phyloP scores from a whole-genome alignment of 2,797 vertebrate genomes.

The Coranthus polyacanthus region DNA sequence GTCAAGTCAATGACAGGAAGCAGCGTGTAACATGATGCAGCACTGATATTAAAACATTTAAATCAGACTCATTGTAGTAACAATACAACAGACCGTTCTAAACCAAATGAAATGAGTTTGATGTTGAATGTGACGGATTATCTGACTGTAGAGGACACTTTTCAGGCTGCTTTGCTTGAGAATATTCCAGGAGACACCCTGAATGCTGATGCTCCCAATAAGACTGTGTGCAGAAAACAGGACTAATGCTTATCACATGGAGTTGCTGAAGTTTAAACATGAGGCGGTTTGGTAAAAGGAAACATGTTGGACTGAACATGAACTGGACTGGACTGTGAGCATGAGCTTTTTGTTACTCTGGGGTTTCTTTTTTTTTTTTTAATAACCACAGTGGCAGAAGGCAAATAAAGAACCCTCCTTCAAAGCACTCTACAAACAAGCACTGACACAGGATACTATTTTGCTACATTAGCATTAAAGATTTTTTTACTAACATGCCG shows the following conservation, averaged over 20 bases:
- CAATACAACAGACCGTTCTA: constrained; percentile 21
- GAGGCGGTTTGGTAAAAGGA: not conserved
- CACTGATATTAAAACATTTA: constrained; percentile 8
- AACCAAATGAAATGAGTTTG: constrained; percentile 48
- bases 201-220: not conserved
- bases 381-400: not conserved
- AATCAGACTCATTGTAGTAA: constrained; percentile 17
- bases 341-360: constrained; percentile 11
- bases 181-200: too few species aligned
- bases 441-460: constrained; percentile 74
- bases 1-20: constrained; percentile 30
- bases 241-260: constrained; percentile 4
- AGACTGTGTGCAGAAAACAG: constrained; percentile 1
- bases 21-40: constrained; percentile 6
- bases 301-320: not conserved
- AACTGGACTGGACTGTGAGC: not conserved
- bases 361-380: not conserved
- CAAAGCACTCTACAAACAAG: constrained; percentile 46
- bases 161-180: too few species aligned
- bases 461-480: constrained; percentile 88
- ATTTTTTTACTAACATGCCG: constrained; percentile 71
- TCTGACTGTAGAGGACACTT: constrained; percentile 5
- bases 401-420: constrained; percentile 16
- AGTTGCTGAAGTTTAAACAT: constrained; percentile 13
- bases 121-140: constrained; percentile 21